Conservation (phyloP, 2,797 vertebrate genomes). For the Paramormyrops hopkinsi region DNA sequence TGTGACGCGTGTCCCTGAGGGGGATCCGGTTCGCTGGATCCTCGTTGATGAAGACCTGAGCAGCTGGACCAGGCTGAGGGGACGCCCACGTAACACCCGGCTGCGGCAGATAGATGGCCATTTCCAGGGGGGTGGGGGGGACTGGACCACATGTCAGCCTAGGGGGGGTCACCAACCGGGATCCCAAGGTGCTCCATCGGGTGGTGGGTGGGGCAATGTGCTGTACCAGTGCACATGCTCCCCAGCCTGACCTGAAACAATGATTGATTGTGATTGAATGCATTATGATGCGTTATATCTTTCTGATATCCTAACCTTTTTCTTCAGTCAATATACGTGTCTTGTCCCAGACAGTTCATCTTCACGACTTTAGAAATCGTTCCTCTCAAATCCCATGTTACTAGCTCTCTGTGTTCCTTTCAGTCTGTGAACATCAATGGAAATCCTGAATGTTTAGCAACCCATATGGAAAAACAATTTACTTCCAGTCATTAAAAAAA, state of each 20-base stretch:
- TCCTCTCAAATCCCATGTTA: neutral
- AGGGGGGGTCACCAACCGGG: neutral
- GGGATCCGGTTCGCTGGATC: neutral
- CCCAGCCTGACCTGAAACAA: neutral
- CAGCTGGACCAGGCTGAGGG: neutral
- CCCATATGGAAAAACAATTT: constrained; percentile 38
- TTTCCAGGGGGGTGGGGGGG: neutral
- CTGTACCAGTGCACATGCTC: neutral
- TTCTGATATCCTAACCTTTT: neutral
- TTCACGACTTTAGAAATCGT: neutral
- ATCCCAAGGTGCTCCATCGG: neutral
- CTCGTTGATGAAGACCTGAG: neutral
- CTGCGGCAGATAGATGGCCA: neutral
- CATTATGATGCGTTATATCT: neutral
- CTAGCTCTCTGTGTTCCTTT: neutral
- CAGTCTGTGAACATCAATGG: neutral
- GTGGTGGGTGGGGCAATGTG: neutral
- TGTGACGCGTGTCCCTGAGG: neutral
- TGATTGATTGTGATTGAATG: neutral
- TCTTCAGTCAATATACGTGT: neutral
- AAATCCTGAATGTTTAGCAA: constrained; percentile 17
- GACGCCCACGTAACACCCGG: neutral
- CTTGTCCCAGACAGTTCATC: neutral
- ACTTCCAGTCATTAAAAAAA: constrained; percentile 28
- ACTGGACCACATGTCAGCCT: neutral